Percentiles rank a stretch among this genome's conserved stretches.
phyloP scores from a whole-genome alignment of 2,888 invertebrate genomes.

The Cheilosia scutellata region DNA sequence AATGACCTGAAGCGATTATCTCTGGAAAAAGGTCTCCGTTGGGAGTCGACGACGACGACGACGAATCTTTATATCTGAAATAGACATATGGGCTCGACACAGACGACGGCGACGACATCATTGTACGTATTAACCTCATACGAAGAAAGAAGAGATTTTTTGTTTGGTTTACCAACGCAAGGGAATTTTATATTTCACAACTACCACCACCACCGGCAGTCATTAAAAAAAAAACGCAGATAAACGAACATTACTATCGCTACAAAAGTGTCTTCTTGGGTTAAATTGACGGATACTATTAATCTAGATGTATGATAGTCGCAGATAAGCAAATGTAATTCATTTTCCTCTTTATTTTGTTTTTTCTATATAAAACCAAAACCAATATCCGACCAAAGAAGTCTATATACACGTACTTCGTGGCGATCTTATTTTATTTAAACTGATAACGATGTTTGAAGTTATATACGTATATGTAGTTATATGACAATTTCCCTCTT shows the following conservation, averaged over 20 bases:
- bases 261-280: slow-evolving; percentile 69
- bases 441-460: slow-evolving; percentile 66
- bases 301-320: slow-evolving; percentile 71
- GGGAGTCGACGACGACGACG: slow-evolving; percentile 43
- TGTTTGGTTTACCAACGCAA: slow-evolving; percentile 70
- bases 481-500: slow-evolving; percentile 9
- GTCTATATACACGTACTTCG: slow-evolving; percentile 20
- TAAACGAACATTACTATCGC: slow-evolving; percentile 52
- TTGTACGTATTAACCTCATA: slow-evolving; percentile 57
- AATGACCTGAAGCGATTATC: slow-evolving; percentile 71
- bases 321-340: slow-evolving; percentile 70
- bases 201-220: slow-evolving; percentile 25
- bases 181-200: slow-evolving; percentile 38
- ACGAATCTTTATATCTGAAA: slow-evolving; percentile 38
- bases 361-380: slow-evolving; percentile 32
- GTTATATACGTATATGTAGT: slow-evolving; percentile 19
- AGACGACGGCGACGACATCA: slow-evolving; percentile 1
- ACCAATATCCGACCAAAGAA: slow-evolving; percentile 45
- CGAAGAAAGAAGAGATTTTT: slow-evolving; percentile 47
- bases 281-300: slow-evolving; percentile 72
- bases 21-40: slow-evolving; percentile 64
- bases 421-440: slow-evolving; percentile 68
- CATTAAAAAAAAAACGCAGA: slow-evolving; percentile 12
- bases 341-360: slow-evolving; percentile 32
- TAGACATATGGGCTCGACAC: slow-evolving; percentile 54